Evolutionary conservation across 2,113 vertebrate genomes (phyloP).

Genomic region (Oreochromis niloticus): DNA sequence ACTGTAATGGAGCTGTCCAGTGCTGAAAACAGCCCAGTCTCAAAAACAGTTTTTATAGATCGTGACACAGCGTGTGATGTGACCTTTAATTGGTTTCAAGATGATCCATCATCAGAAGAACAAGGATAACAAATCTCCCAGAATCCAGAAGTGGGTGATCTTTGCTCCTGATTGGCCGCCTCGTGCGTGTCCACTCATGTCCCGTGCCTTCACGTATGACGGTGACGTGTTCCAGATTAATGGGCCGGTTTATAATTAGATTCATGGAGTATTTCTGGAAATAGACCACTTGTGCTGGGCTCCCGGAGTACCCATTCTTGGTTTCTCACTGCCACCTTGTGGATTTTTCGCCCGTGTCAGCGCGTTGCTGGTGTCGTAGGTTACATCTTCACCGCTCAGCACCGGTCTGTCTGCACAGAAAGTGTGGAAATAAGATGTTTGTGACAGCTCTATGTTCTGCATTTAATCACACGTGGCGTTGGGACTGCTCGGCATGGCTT

Average conservation of each 20-base stretch:
- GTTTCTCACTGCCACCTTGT: slow-evolving; percentile 72
- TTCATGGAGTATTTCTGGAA: slow-evolving; percentile 41
- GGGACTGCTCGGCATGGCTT: not conserved
- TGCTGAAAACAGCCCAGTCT: slow-evolving; percentile 21
- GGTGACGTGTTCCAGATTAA: slow-evolving; percentile 40
- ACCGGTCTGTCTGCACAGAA: not conserved
- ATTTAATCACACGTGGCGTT: not conserved
- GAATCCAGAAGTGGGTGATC: not conserved
- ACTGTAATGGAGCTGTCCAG: slow-evolving; percentile 20
- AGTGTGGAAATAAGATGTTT: not conserved
- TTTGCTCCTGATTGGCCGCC: slow-evolving; percentile 7
- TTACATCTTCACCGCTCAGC: slow-evolving; percentile 7
- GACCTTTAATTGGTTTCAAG: not conserved
- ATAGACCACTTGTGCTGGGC: slow-evolving; percentile 31
- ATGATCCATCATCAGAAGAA: not conserved
- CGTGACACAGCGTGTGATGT: not conserved
- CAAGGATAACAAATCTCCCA: not conserved
- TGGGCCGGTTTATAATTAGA: slow-evolving; percentile 51
- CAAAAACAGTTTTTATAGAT: not conserved
- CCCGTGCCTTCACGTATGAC: not conserved
- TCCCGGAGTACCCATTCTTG: slow-evolving; percentile 38
- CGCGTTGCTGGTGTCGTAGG: not conserved
- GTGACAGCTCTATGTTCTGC: not conserved
- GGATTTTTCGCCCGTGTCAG: slow-evolving; percentile 13
- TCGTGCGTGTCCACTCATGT: not conserved